phyloP scores from a whole-genome alignment of 2,797 vertebrate species.

The Luscinia megarhynchos region DNA sequence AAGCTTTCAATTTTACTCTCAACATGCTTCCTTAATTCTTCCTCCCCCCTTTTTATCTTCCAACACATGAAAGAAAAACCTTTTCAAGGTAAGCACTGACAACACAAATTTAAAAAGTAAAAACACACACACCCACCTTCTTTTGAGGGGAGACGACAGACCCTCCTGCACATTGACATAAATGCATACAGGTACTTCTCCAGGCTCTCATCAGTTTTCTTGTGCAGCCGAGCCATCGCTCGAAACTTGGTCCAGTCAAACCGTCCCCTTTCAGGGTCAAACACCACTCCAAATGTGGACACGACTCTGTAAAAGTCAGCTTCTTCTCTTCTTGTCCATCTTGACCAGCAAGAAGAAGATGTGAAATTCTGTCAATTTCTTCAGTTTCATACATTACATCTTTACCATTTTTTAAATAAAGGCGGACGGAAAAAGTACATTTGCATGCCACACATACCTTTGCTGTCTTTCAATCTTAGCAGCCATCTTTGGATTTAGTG shows the following conservation, averaged over 20 bases:
- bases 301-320: conserved; percentile 98
- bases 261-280: conserved; percentile 89
- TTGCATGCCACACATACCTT: conserved; percentile 79
- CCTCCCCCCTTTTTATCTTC: neutral
- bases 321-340: conserved; percentile 98
- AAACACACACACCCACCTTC: conserved; percentile 78
- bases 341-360: conserved; percentile 54
- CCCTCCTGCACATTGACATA: conserved; percentile 95
- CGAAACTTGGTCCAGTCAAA: conserved; percentile 99
- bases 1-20: neutral
- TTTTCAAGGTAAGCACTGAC: neutral
- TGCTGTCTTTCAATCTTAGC: conserved; percentile 98
- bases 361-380: neutral
- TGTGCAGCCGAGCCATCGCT: conserved; percentile 97
- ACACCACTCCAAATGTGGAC: conserved; percentile 98
- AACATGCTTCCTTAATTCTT: neutral
- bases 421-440: rapidly evolving
- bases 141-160: conserved; percentile 93
- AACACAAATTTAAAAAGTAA: neutral
- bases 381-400: neutral
- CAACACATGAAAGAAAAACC: neutral
- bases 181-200: conserved; percentile 97
- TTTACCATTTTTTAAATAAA: neutral
- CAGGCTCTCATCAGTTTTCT: conserved; percentile 97
- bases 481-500: conserved; percentile 94